Percentiles rank a stretch among this genome's conserved stretches.
Evolutionary conservation across 2,113 vertebrate species (phyloP).

Genomic region (Calidris pugnax): DNA sequence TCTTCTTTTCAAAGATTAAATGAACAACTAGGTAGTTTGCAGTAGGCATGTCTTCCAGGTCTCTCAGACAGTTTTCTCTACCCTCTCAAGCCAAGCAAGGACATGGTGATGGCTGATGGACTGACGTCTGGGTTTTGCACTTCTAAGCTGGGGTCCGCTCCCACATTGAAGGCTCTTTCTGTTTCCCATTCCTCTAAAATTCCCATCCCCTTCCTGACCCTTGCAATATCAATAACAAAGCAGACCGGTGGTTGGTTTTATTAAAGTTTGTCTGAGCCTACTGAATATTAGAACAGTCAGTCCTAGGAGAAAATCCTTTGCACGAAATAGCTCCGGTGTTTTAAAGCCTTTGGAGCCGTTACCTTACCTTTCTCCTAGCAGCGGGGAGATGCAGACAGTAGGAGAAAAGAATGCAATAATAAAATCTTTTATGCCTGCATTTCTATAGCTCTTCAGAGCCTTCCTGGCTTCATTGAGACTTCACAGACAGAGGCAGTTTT

Average conservation of each 20-base stretch:
- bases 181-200: not conserved
- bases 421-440: not conserved
- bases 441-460: slow-evolving; percentile 1
- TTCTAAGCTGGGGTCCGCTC: not conserved
- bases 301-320: not conserved
- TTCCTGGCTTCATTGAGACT: not conserved
- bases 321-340: not conserved
- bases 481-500: not conserved
- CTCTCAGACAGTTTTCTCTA: not conserved
- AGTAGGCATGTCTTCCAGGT: not conserved
- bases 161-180: accelerated
- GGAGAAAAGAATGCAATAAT: slow-evolving; percentile 25
- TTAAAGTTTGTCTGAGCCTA: not conserved
- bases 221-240: not conserved
- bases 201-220: not conserved
- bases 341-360: not conserved
- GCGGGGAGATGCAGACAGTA: not conserved
- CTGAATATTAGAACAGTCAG: not conserved
- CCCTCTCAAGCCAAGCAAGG: not conserved
- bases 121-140: not conserved
- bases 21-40: not conserved
- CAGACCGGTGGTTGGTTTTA: not conserved
- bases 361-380: not conserved
- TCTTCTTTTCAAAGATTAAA: not conserved
- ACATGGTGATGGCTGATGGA: not conserved